Evolutionary conservation across 2,113 vertebrate species (phyloP), one percentile per base, ranked within the genome.

Genomic region (Grammomys dolichurus): DNA sequence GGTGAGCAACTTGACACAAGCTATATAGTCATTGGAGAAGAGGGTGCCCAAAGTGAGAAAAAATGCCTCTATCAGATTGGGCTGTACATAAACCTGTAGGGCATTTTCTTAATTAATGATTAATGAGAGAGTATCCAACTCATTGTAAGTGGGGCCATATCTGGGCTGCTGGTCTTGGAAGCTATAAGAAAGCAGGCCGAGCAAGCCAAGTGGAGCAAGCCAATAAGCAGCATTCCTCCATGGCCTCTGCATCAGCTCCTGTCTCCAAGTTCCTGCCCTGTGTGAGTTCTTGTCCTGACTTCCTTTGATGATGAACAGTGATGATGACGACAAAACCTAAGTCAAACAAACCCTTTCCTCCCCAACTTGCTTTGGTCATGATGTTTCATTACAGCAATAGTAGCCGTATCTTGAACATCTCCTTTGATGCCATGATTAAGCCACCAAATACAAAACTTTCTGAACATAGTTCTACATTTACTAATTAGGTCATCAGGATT

Each of bases 391-490:
- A 24, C 36, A n/a, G 51, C 19, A 81, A n/a, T 14, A 81, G 20
- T 33, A 69, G 31, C 54, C 78, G 20, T 81, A 81, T 24, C 54
- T 81, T 58, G 8, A 36, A 90, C 72, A 63, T 28, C 78, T 73
- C 72, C 16, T 69, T 92, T 75, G 40, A 16, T 91, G 72, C 19
- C 28, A 78, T 24, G 89, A 95, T 89, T 94, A 76, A 93, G 33
- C n/a, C 31, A 88, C 33, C 51, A 40, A 87, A 67, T 87, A 36
- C 54, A 90, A 58, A 70, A 91, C 10, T 5, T 87, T 96, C 40
- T 87, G 73, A 95, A 78, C 87, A 40, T 13, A 88, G 67, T 24
- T 93, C 51, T 70, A 82, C 31, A 36, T 76, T 93, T 22, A 70
- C 67, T 46, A 19, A 75, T 87, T 91, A 95, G 54, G 19, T 40